Evolutionary conservation across 2,113 vertebrate species (phyloP).

Genomic region (Percopsis transmontana): DNA sequence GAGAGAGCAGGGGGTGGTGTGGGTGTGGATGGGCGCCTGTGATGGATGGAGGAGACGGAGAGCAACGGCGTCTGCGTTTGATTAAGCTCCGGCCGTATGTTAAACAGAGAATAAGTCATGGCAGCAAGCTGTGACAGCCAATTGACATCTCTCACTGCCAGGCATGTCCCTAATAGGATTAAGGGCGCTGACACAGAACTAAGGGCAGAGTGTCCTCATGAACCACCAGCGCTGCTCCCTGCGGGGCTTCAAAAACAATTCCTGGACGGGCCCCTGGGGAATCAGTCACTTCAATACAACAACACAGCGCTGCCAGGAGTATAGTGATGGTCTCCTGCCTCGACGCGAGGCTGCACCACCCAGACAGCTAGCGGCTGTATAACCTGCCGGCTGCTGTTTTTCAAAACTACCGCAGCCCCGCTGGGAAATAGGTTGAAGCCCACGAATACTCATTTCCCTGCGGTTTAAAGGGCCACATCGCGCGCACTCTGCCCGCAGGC

Average conservation of each 20-base stretch:
- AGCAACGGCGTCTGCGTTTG: constrained; percentile 57
- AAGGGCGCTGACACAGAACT: constrained; percentile 10
- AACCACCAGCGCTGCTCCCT: constrained; percentile 18
- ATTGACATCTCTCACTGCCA: constrained; percentile 31
- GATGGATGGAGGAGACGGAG: constrained; percentile 49
- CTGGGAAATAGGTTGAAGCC: constrained; percentile 33
- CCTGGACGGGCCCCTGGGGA: constrained; percentile 10
- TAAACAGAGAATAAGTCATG: constrained; percentile 26
- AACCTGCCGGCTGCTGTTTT: constrained; percentile 47
- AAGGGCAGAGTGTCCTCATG: constrained; percentile 6
- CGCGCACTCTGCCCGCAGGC: constrained; percentile 37
- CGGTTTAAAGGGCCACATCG: constrained; percentile 36
- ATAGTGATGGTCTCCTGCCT: constrained; percentile 23
- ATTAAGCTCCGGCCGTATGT: constrained; percentile 57
- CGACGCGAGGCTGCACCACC: constrained; percentile 50
- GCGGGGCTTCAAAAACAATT: constrained; percentile 1
- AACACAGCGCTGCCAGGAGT: constrained; percentile 34
- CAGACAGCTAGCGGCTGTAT: constrained; percentile 41
- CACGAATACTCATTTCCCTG: constrained; percentile 44
- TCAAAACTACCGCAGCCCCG: constrained; percentile 61
- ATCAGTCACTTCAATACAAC: constrained; percentile 11
- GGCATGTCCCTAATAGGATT: constrained; percentile 30
- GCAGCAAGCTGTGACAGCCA: constrained; percentile 28
- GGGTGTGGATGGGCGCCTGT: constrained; percentile 46
- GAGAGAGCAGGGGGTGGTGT: constrained; percentile 23